Evolutionary conservation across 2,113 vertebrate genomes (phyloP), one percentile per base, ranked within the genome.

Genomic region (Lipophrys pholis): DNA sequence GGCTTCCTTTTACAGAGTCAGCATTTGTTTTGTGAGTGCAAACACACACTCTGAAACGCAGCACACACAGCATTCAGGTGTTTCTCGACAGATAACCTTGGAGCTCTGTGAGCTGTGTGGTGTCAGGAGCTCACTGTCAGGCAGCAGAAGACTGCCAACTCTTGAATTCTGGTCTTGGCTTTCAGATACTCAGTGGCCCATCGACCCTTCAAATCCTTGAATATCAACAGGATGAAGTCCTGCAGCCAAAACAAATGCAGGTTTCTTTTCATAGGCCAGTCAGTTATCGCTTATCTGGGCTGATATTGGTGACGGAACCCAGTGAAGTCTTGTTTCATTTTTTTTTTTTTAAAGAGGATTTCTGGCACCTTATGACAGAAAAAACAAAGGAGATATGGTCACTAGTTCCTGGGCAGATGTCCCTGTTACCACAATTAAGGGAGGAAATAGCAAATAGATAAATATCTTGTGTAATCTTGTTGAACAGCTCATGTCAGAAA

Each of bases 11-110:
- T 12, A 54, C 36, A 10, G 11, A 70, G 41, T 83, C 82, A 83
- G 80, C 75, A 76, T 57, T 71, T 74, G 50, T 52, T 58, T 16
- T 57, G 41, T 48, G 62, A 16, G 62, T 66, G 55, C 48, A 49
- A 42, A 6, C 40, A 10, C 38, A 42, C 42, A n/a, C 17, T 50
- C 61, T 38, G 30, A 78, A 64, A 2, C 51, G 35, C 6, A 8
- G 55, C 62, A 49, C 40, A 63, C 66, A 35, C 63, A 73, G 71
- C 53, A 45, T 64, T 48, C 21, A 41, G 16, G 57, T 67, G 67
- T 73, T 81, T 81, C 43, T 78, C 67, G 61, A 62, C n/a, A 57
- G 74, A 73, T 58, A 82, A 66, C 63, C 50, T 61, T 55, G 66
- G 49, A 72, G 76, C 64, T 62, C 42, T 45, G 46, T 12, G 69